Evolutionary conservation across 1,140 invertebrate genomes (phyloP), one percentile per base, ranked within the genome.

Genomic region (Callitettix versicolor): DNA sequence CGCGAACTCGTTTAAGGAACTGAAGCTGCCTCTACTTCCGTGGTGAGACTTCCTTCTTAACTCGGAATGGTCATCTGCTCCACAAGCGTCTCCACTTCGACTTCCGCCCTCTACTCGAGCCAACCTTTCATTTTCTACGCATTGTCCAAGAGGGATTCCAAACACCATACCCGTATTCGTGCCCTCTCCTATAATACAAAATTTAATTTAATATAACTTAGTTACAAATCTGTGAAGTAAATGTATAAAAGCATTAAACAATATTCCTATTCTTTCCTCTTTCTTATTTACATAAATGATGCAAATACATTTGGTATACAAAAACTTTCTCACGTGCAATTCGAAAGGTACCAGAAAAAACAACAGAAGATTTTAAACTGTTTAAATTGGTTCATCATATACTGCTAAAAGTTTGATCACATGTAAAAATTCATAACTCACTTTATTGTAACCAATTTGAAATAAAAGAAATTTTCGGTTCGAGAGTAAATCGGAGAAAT

Each of bases 131-230:
- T 89, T 86, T 62, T 85, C 81, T 52, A 93, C 77, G 64, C 89
- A 92, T 63, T 86, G 83, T 34, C 77, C 72, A 58, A 95, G 69
- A 6, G 88, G 80, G 58, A 91, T 82, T 2, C 88, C 88, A 66
- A 95, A 95, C 56, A 93, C 84, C 55, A 86, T 69, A 49, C 81
- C 81, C 14, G 73, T 63, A 42, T 65, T 59, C 3, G 43, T 24
- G 15, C 41, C 54, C 11, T n/a, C 54, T 48, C 30, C 20, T 38
- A 22, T 6, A 44, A 18, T 34, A 44, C 5, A 17, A 46, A 34
- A 34, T 34, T 40, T 14, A 14, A 3, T 40, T 40, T 4, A 40
- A 14, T 5, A 4, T 40, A 40, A 3, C 3, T 3, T 40, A 40
- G 3, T 3, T 40, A 14, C 4, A 6, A 40, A 40, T 5, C 12